These are phyloP conservation scores for Chloroclysta siterata DNA, from an alignment of 2,888 invertebrate species.

Conservation along the genomic window DNA sequence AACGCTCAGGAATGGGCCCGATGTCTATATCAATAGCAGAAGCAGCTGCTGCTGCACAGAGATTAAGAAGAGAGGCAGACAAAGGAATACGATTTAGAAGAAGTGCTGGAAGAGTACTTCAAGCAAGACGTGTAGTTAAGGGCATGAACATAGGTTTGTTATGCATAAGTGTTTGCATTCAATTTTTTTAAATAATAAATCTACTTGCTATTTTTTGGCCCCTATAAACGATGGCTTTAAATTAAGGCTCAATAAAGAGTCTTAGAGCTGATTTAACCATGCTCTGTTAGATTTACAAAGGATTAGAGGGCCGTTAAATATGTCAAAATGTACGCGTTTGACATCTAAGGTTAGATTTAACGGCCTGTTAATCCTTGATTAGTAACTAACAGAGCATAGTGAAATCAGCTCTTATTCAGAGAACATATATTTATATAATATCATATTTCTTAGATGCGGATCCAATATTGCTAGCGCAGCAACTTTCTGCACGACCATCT, in stretches of 20 bases:
- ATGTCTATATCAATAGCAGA: slow-evolving; percentile 75
- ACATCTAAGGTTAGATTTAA: no score
- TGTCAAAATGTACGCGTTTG: no score
- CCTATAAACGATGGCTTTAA: no score
- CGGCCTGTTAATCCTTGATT: no score
- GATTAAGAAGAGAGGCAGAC: slow-evolving; percentile 75
- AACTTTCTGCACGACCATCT: slow-evolving; percentile 78
- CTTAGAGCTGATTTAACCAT: no score
- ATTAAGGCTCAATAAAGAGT: no score
- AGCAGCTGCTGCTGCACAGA: slow-evolving; percentile 76
- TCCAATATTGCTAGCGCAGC: slow-evolving; percentile 76
- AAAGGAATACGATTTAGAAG: slow-evolving; percentile 75
- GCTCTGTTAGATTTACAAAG: no score
- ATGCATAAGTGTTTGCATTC: background rate
- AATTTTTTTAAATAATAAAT: background rate
- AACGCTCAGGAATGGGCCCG: slow-evolving; percentile 77
- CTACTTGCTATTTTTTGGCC: background rate
- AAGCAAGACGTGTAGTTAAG: slow-evolving; percentile 75
- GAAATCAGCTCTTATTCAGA: no score
- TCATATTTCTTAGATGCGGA: slow-evolving; percentile 66
- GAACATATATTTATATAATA: no score
- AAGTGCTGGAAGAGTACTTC: slow-evolving; percentile 76
- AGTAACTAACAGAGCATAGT: no score
- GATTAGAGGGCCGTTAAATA: no score
- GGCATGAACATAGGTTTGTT: slow-evolving; percentile 77